Percentiles rank a stretch among this genome's conserved stretches.
These are phyloP conservation scores for Anastatus disparis DNA, from an alignment of 1,140 invertebrate genomes.

Conservation along the genomic window DNA sequence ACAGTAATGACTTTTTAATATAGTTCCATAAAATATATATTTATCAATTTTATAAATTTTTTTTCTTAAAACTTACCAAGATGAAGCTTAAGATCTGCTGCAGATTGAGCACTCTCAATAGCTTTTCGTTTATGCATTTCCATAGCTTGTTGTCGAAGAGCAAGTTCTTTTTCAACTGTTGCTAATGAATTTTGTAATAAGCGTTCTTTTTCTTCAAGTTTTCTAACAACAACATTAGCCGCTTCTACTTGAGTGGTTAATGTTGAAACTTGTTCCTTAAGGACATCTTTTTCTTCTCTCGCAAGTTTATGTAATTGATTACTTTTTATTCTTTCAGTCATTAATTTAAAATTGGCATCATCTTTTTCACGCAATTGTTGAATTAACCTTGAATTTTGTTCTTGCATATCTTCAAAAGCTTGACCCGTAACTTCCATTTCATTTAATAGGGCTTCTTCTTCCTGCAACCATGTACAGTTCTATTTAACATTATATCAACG, in stretches of 20 bases:
- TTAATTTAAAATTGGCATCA: slow-evolving; percentile 99
- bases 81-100: slow-evolving; percentile 96
- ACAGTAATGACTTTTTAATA: too few relatives aligned
- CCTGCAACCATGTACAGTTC: slow-evolving; percentile 71
- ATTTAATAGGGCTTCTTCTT: slow-evolving; percentile 96
- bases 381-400: slow-evolving; percentile 95
- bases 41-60: too few relatives aligned
- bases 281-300: slow-evolving; percentile 91
- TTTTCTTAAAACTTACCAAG: slow-evolving; percentile 78
- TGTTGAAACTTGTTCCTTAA: slow-evolving; percentile 89
- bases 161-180: slow-evolving; percentile 94
- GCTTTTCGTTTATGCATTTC: slow-evolving; percentile 98
- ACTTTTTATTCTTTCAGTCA: slow-evolving; percentile 97
- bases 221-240: slow-evolving; percentile 93
- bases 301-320: slow-evolving; percentile 96
- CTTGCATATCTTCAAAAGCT: slow-evolving; percentile 99
- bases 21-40: too few relatives aligned
- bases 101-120: slow-evolving; percentile 93
- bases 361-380: slow-evolving; percentile 98
- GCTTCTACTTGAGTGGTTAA: slow-evolving; percentile 94
- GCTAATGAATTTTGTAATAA: slow-evolving; percentile 91
- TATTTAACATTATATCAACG: slow-evolving; percentile 64
- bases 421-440: slow-evolving; percentile 99
- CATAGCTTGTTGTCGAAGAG: slow-evolving; percentile 90
- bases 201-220: slow-evolving; percentile 97